Conservation (phyloP, 2,888 invertebrate genomes). For the Hymenopus coronatus region DNA sequence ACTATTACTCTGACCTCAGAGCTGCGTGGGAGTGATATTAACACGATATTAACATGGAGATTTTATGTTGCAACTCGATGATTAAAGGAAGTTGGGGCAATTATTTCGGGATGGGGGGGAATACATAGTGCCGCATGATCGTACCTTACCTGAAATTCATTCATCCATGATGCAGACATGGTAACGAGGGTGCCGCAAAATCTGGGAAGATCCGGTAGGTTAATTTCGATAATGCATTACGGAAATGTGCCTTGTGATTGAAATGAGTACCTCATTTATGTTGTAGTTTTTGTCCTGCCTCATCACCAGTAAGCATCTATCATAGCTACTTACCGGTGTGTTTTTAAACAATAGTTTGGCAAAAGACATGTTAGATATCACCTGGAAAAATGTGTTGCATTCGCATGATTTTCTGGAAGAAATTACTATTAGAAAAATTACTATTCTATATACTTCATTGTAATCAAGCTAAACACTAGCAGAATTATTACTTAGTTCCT, state of each 20-base stretch:
- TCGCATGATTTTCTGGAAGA: too few species aligned
- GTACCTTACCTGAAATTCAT: background rate
- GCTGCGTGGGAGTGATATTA: background rate
- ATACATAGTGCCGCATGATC: background rate
- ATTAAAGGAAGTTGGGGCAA: conserved; percentile 24
- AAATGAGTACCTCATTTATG: too few species aligned
- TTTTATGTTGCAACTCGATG: conserved; percentile 9
- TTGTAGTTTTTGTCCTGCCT: too few species aligned
- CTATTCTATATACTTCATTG: too few species aligned
- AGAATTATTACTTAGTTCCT: too few species aligned
- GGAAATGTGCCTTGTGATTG: background rate
- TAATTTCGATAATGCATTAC: background rate
- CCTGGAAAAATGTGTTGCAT: too few species aligned
- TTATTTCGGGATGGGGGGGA: conserved; percentile 1
- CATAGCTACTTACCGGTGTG: too few species aligned
- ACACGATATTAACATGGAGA: conserved; percentile 6
- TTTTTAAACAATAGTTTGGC: too few species aligned
- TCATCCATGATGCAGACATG: conserved; percentile 5
- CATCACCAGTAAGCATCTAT: too few species aligned
- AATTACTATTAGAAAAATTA: too few species aligned
- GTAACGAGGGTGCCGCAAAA: background rate
- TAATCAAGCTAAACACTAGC: too few species aligned
- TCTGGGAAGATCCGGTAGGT: background rate
- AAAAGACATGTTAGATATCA: too few species aligned
- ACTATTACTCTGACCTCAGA: background rate